Percentiles rank a stretch among this genome's conserved stretches.
Evolutionary conservation across 2,888 invertebrate genomes (phyloP).

Genomic region (Drosophila barbarae): DNA sequence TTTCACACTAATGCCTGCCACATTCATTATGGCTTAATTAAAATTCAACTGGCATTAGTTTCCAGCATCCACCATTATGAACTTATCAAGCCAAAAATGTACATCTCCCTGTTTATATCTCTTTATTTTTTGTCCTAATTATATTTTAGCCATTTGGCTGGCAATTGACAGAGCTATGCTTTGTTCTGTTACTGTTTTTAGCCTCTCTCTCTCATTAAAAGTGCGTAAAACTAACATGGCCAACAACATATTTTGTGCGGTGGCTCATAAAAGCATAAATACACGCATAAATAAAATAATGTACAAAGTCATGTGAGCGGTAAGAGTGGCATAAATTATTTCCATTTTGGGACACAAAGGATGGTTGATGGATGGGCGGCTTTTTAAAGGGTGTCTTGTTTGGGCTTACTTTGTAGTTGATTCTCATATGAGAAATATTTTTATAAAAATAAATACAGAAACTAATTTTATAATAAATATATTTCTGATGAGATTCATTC

Average conservation of each 20-base stretch:
- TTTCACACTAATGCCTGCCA: constrained; percentile 51
- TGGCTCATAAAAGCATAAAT: constrained; percentile 38
- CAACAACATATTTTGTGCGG: constrained; percentile 46
- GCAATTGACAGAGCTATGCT: constrained; percentile 3
- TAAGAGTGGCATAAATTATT: constrained; percentile 26
- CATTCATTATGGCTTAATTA: constrained; percentile 60
- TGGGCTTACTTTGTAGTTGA: background rate
- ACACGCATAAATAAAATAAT: constrained; percentile 32
- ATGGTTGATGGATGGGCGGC: constrained; percentile 7
- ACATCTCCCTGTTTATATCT: constrained; percentile 20
- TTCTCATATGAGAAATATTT: background rate
- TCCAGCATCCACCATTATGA: constrained; percentile 27
- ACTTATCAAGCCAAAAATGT: constrained; percentile 19
- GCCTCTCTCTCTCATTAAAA: constrained; percentile 63
- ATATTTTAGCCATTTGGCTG: constrained; percentile 49
- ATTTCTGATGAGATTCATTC: background rate
- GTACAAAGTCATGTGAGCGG: constrained; percentile 27
- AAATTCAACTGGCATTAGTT: constrained; percentile 41
- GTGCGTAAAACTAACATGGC: constrained; percentile 47
- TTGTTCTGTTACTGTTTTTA: constrained; percentile 15
- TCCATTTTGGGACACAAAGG: background rate
- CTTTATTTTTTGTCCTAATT: constrained; percentile 43
- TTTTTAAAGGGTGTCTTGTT: constrained; percentile 4
- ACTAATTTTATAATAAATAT: background rate
- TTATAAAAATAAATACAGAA: background rate